Base-by-base conservation (phyloP, 2,113 vertebrate species). In the Macroglossus sobrinus region DNA sequence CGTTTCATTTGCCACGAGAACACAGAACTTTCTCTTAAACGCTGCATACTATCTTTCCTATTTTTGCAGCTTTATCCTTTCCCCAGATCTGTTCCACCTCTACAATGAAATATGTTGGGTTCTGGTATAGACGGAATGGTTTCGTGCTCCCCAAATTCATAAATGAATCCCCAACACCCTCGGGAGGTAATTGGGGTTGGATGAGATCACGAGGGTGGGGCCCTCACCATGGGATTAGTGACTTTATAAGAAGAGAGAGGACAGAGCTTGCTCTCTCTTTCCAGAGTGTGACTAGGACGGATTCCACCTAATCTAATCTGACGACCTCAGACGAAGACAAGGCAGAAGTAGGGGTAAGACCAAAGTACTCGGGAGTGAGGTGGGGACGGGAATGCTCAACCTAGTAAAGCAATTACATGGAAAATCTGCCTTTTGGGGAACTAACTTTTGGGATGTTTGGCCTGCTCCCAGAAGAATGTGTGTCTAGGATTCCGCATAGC, bases 351-450 rank as follows among this genome's bases (percentile, higher is more conserved):
- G 3, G 18, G 24, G 7, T 18, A 13, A 85, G 45, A 91, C 9
- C n/a, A 59, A 81, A 81, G 47, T 50, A 15, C 4, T 22, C 24
- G 43, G 18, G 30, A 10, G 21, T 45, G 45, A 53, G 16, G 50
- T 12, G 22, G 5, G 3, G 2, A 2, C 10, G 1, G 2, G 16
- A 55, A 21, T 5, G 10, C 22, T 47, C 24, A 10, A 45, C 21
- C 86, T 55, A 61, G 43, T 22, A n/a, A 94, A 75, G 50, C 6
- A 12, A 74, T 55, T 35, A 71, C 63, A 72, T 21, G 40, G 57
- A 57, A 76, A 59, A 45, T 66, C 5, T 50, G 21, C 40, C 88
- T 86, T 57, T 71, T 35, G 57, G 66, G 45, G 24, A 64, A 47
- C 1, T 59, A 33, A 85, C n/a, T 38, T 59, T 2, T 1, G 53